These are phyloP conservation scores for Myathropa florea DNA, from an alignment of 2,888 invertebrate genomes.

Conservation along the genomic window DNA sequence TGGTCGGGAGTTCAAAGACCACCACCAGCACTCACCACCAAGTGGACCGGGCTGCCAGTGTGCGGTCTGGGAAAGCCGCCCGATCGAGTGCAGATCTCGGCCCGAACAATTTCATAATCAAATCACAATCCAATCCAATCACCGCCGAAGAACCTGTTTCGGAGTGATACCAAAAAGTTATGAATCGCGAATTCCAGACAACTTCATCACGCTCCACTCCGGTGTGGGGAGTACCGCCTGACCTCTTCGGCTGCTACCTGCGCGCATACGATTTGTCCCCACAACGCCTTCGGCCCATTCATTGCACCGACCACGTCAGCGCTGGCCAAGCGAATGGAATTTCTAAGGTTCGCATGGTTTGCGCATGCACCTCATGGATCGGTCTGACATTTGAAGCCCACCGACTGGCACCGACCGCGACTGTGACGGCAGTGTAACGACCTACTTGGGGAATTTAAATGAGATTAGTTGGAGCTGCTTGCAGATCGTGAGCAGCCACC, in stretches of 20 bases:
- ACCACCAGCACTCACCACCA: slow-evolving; percentile 30
- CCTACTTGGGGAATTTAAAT: slow-evolving; percentile 51
- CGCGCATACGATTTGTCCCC: not conserved
- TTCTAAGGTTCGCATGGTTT: slow-evolving; percentile 25
- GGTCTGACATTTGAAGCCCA: slow-evolving; percentile 55
- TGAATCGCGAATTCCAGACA: slow-evolving; percentile 18
- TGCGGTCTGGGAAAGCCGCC: not conserved
- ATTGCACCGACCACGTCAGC: slow-evolving; percentile 14
- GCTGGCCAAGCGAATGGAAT: slow-evolving; percentile 31
- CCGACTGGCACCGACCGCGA: not conserved
- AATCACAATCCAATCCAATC: not conserved
- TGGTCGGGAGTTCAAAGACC: slow-evolving; percentile 58
- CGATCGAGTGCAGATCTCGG: slow-evolving; percentile 7
- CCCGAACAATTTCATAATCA: slow-evolving; percentile 43
- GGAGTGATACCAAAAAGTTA: slow-evolving; percentile 15
- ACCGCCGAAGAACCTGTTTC: slow-evolving; percentile 31
- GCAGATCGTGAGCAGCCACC: slow-evolving; percentile 26
- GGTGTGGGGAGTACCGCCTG: not conserved
- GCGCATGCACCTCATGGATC: slow-evolving; percentile 8
- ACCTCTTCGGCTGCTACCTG: not conserved
- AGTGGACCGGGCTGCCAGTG: slow-evolving; percentile 22
- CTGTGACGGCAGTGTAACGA: slow-evolving; percentile 25
- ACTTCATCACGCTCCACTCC: slow-evolving; percentile 1
- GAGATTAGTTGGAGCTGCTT: slow-evolving; percentile 33
- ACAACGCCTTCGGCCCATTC: slow-evolving; percentile 52